Conservation (phyloP, 2,113 vertebrate species). For the human region DNA sequence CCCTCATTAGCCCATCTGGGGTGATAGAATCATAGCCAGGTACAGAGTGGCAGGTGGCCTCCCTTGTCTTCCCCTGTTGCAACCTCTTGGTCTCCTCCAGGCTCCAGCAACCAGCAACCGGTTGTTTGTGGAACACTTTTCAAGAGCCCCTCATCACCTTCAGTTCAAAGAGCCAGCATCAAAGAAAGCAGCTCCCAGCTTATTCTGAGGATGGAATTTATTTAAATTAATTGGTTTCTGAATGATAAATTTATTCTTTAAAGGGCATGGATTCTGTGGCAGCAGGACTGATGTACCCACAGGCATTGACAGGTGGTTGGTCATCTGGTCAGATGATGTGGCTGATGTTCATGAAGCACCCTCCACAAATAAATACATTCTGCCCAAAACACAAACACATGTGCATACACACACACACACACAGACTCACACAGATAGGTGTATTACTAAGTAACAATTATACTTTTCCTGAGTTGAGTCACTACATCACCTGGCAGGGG, state of each 20-base stretch:
- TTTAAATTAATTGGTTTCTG: background rate
- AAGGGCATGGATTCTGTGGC: background rate
- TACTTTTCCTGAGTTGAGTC: background rate
- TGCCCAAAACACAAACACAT: background rate
- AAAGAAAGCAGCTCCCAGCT: background rate
- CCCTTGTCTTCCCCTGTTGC: background rate
- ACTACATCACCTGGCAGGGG: background rate
- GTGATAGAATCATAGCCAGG: background rate
- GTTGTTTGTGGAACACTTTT: background rate
- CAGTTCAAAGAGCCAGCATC: background rate
- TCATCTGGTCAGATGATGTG: background rate
- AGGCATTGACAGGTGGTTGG: background rate
- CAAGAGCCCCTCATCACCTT: background rate
- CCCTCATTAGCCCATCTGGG: no score
- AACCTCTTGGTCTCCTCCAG: background rate
- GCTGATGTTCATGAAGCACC: background rate
- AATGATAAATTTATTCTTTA: slow-evolving; percentile 17
- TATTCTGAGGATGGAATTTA: background rate
- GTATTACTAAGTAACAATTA: background rate
- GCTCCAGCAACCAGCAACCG: background rate
- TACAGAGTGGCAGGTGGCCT: no score
- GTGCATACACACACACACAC: background rate
- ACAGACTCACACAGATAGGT: background rate
- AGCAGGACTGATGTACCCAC: background rate
- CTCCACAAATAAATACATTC: background rate